Evolutionary conservation across 2,113 vertebrate species (phyloP), one percentile per base, ranked within the genome.

Genomic region (Microcebus jonahi): DNA sequence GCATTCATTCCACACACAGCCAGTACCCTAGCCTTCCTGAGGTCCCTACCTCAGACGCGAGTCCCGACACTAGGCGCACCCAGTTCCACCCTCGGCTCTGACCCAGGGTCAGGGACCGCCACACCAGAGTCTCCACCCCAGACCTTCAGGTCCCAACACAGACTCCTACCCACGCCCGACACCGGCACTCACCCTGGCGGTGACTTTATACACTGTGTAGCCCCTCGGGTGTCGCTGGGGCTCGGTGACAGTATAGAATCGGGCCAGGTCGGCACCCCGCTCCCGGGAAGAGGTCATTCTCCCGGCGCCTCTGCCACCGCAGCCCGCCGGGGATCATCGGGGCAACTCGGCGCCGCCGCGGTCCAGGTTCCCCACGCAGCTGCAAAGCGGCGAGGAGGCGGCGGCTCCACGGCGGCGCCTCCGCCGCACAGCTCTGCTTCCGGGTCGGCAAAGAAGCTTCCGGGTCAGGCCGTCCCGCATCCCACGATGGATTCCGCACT

Each of bases 231-330:
- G 99, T 95, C 99, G 99, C 97, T 99, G 99, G 34, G 99, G 99
- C 42, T 99, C 99, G 15, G 99, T 99, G 97, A 99, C 99, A 67
- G 99, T 99, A 98, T 99, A 99, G 99, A 99, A 99, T 50, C 99
- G 99, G 98, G 99, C 99, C 97, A 99, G 98, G 92, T 99, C 99
- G 97, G 99, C 99, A 83, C 97, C 89, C 97, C 97, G 99, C 94
- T 99, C 99, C 98, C 99, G 98, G 97, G 99, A 98, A 96, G 99
- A 99, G 98, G 99, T 99, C 99, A 99, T 99, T 97, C 99, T 99
- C 99, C 97, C 96, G 97, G 98, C 98, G 98, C 98, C 97, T 83
- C 97, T 27, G 87, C 75, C 50, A 92, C 70, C 59, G 70, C 81
- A 55, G 70, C 95, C 95, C 75, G 83, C 88, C 55, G 21, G 79